phyloP scores from a whole-genome alignment of 2,888 invertebrate genomes.

The Colostygia pectinataria region DNA sequence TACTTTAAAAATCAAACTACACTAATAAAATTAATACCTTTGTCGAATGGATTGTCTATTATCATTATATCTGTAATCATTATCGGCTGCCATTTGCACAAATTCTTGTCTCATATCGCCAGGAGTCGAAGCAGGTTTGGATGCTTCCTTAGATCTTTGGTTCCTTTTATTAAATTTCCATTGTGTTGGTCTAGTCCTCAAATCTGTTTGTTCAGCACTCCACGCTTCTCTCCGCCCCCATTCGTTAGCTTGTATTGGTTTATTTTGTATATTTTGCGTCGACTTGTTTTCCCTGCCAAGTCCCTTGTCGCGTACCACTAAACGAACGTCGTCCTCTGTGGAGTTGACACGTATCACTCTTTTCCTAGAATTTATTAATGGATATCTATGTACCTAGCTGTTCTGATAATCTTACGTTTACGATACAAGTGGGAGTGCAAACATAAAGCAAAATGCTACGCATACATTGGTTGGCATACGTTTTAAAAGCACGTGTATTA shows the following conservation, averaged over 20 bases:
- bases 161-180: slow-evolving; percentile 89
- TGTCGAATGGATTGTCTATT: slow-evolving; percentile 68
- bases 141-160: slow-evolving; percentile 75
- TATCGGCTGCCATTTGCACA: slow-evolving; percentile 71
- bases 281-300: slow-evolving; percentile 89
- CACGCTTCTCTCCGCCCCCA: slow-evolving; percentile 93
- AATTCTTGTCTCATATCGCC: slow-evolving; percentile 76
- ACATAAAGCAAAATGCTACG: slow-evolving; percentile 8
- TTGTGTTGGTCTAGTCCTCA: slow-evolving; percentile 86
- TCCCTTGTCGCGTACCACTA: slow-evolving; percentile 88
- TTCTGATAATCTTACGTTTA: slow-evolving; percentile 36
- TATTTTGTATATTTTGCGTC: slow-evolving; percentile 88
- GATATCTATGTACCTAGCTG: slow-evolving; percentile 79
- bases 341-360: slow-evolving; percentile 89
- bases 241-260: slow-evolving; percentile 89
- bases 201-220: slow-evolving; percentile 90
- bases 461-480: neutral
- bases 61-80: slow-evolving; percentile 75
- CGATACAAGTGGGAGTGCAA: slow-evolving; percentile 22
- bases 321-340: slow-evolving; percentile 89
- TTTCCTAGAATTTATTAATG: slow-evolving; percentile 86
- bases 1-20: neutral
- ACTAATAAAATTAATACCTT: slow-evolving; percentile 52
- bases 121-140: slow-evolving; percentile 75
- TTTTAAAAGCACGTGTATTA: neutral